Evolutionary conservation across 2,888 invertebrate genomes (phyloP).

Genomic region (Hydrotaea diabolus): DNA sequence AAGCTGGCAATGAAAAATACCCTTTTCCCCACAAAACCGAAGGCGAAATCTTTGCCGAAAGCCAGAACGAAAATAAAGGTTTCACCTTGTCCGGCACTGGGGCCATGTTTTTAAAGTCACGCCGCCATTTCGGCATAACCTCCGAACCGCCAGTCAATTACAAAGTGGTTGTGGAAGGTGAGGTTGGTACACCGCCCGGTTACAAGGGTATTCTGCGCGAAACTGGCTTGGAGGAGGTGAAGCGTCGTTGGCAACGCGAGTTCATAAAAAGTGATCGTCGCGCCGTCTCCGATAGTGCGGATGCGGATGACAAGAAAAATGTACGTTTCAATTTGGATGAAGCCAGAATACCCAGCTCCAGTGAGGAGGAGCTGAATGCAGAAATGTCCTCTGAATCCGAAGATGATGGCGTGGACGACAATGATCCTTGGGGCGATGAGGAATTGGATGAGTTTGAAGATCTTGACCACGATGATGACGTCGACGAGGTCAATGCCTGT

Average conservation of each 20-base stretch:
- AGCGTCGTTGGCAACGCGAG: slow-evolving; percentile 73
- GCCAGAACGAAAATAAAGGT: slow-evolving; percentile 78
- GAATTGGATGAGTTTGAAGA: slow-evolving; percentile 64
- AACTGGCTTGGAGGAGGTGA: slow-evolving; percentile 81
- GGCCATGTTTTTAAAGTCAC: slow-evolving; percentile 84
- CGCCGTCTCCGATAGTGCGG: slow-evolving; percentile 28
- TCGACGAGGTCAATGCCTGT: slow-evolving; percentile 73
- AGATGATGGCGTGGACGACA: slow-evolving; percentile 73
- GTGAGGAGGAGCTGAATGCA: slow-evolving; percentile 76
- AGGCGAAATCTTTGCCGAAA: slow-evolving; percentile 79
- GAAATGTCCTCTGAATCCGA: slow-evolving; percentile 76
- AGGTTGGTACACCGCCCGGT: slow-evolving; percentile 69
- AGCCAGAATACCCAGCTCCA: slow-evolving; percentile 71
- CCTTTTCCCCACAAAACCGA: slow-evolving; percentile 52
- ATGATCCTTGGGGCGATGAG: slow-evolving; percentile 74
- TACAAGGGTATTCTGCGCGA: slow-evolving; percentile 86
- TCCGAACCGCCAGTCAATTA: slow-evolving; percentile 48
- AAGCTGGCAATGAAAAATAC: slow-evolving; percentile 70
- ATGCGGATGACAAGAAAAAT: slow-evolving; percentile 87
- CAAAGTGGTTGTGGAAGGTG: slow-evolving; percentile 64
- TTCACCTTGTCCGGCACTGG: slow-evolving; percentile 83
- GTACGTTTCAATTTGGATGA: slow-evolving; percentile 84
- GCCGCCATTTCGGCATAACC: slow-evolving; percentile 73
- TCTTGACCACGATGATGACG: slow-evolving; percentile 75
- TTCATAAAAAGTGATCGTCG: slow-evolving; percentile 62